phyloP scores from a whole-genome alignment of 2,113 vertebrate genomes.

The Campylorhamphus procurvoides region DNA sequence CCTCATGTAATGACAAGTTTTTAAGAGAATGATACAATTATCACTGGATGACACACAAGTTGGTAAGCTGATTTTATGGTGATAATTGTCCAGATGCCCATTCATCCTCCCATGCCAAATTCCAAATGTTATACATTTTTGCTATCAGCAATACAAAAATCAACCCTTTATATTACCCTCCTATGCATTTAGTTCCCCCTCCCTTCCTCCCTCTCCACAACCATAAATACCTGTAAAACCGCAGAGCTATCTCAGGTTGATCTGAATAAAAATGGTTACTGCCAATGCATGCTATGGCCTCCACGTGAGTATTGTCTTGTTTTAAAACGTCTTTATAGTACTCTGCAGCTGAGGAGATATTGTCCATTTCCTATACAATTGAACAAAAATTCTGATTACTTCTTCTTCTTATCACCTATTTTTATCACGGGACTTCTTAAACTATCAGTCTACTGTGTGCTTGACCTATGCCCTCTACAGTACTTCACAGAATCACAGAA shows the following conservation, averaged over 20 bases:
- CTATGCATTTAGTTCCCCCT: not conserved
- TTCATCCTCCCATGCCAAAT: not conserved
- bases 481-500: not conserved
- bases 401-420: not conserved
- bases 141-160: not conserved
- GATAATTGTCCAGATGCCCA: not conserved
- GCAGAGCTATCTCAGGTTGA: slow-evolving; percentile 93
- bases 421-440: not conserved
- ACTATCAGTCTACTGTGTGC: not conserved
- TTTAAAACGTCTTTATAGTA: slow-evolving; percentile 95
- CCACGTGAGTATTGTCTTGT: slow-evolving; percentile 95
- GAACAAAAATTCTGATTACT: slow-evolving; percentile 9
- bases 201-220: not conserved
- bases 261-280: slow-evolving; percentile 98
- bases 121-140: not conserved
- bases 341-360: slow-evolving; percentile 86
- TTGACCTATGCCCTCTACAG: not conserved
- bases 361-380: slow-evolving; percentile 89
- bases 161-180: not conserved
- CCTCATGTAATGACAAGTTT: not conserved
- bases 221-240: slow-evolving; percentile 89
- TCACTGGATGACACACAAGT: rapidly evolving
- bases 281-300: slow-evolving; percentile 96
- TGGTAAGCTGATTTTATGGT: not conserved
- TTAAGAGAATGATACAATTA: not conserved